Conservation (phyloP, 2,797 vertebrate genomes). For the Enteromius mattozi region DNA sequence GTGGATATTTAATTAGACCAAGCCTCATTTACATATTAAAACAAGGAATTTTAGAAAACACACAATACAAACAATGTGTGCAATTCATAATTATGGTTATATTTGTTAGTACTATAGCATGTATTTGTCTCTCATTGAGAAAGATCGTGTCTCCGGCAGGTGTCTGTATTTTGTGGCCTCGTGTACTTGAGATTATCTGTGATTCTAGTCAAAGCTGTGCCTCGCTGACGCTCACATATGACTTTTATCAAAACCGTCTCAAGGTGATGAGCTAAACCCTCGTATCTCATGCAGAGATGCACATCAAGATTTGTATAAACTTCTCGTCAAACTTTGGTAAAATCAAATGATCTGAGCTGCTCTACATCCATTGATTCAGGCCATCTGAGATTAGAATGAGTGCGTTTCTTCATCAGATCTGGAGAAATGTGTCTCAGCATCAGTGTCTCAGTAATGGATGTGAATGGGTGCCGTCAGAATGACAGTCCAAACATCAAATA, state of each 20-base stretch:
- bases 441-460: not conserved
- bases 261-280: constrained; percentile 70
- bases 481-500: no score
- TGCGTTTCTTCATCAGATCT: not conserved
- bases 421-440: not conserved
- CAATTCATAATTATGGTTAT: not conserved
- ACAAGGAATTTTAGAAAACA: not conserved
- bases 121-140: constrained; percentile 7
- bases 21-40: not conserved
- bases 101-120: not conserved
- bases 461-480: not conserved
- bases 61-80: no score
- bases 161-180: constrained; percentile 72
- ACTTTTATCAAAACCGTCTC: constrained; percentile 74
- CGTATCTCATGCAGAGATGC: constrained; percentile 60
- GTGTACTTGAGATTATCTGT: constrained; percentile 77
- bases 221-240: constrained; percentile 70
- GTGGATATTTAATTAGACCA: not conserved
- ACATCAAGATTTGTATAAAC: constrained; percentile 14
- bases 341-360: not conserved
- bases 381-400: not conserved
- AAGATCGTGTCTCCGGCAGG: constrained; percentile 60
- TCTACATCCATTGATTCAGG: not conserved
- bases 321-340: not conserved
- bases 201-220: constrained; percentile 78